These are phyloP conservation scores for Horisme vitalbata DNA, from an alignment of 2,888 invertebrate species.

Conservation along the genomic window DNA sequence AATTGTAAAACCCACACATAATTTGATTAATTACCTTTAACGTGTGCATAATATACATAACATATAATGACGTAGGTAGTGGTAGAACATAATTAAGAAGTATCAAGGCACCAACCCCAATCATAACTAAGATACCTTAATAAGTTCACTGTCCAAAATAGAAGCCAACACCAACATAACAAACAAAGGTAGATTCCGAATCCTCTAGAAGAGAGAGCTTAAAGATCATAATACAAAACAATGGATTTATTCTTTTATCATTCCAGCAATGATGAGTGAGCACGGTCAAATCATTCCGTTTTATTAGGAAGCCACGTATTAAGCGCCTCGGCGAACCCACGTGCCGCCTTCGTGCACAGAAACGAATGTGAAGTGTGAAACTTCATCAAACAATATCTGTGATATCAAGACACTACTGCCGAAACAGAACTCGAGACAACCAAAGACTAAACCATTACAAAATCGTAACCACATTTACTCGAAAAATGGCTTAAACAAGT, in stretches of 20 bases:
- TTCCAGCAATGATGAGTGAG: conserved; percentile 46
- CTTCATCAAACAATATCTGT: too few relatives aligned
- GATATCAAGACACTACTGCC: too few relatives aligned
- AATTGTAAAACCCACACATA: conserved; percentile 30
- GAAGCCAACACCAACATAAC: conserved; percentile 17
- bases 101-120: too few relatives aligned
- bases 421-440: too few relatives aligned
- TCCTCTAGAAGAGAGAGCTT: too few relatives aligned
- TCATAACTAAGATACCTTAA: too few relatives aligned
- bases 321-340: conserved; percentile 57
- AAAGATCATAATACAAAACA: conserved; percentile 34
- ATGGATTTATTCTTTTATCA: conserved; percentile 41
- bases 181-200: too few relatives aligned
- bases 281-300: conserved; percentile 48
- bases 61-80: conserved; percentile 1
- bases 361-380: conserved; percentile 52
- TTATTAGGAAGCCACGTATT: conserved; percentile 79
- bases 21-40: conserved; percentile 31
- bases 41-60: conserved; percentile 9
- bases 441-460: too few relatives aligned
- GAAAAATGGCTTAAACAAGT: too few relatives aligned
- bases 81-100: too few relatives aligned
- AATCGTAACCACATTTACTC: too few relatives aligned
- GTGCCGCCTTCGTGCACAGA: conserved; percentile 52
- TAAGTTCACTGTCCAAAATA: too few relatives aligned